Percentiles rank a stretch among this genome's conserved stretches.
phyloP scores from a whole-genome alignment of 1,140 invertebrate species.

The Eueides isabella region DNA sequence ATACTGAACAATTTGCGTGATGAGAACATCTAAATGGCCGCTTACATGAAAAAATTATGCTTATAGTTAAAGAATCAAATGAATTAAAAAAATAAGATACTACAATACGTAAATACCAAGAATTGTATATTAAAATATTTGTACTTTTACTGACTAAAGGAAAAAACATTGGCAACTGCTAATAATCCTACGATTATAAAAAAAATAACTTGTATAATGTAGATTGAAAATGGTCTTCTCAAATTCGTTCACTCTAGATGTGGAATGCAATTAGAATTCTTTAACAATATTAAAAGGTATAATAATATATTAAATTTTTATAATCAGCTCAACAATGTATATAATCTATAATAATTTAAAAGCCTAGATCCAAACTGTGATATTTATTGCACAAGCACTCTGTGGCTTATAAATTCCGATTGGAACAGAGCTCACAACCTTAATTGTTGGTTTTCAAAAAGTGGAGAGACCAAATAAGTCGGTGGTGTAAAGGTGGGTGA shows the following conservation, averaged over 20 bases:
- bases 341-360: conserved; percentile 84
- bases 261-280: conserved; percentile 84
- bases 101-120: conserved; percentile 83
- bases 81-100: conserved; percentile 78
- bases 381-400: conserved; percentile 84
- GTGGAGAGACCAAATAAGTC: conserved; percentile 62
- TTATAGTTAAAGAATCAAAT: conserved; percentile 79
- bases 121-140: conserved; percentile 83
- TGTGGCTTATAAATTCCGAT: conserved; percentile 81
- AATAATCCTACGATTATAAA: conserved; percentile 82
- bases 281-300: conserved; percentile 84
- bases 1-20: conserved; percentile 77
- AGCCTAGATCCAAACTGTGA: conserved; percentile 83
- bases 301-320: conserved; percentile 84
- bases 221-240: conserved; percentile 80
- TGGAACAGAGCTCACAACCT: conserved; percentile 83
- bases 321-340: conserved; percentile 84
- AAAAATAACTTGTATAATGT: conserved; percentile 82
- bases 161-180: conserved; percentile 83
- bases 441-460: conserved; percentile 73
- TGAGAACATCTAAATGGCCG: conserved; percentile 73
- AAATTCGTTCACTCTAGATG: conserved; percentile 82
- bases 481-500: conserved; percentile 63
- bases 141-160: conserved; percentile 84
- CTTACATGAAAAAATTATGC: conserved; percentile 77